These are phyloP conservation scores for Turritopsis dohrnii DNA, from an alignment of 30 jellyfish, hydroid and myxozoan genomes.

Conservation along the genomic window DNA sequence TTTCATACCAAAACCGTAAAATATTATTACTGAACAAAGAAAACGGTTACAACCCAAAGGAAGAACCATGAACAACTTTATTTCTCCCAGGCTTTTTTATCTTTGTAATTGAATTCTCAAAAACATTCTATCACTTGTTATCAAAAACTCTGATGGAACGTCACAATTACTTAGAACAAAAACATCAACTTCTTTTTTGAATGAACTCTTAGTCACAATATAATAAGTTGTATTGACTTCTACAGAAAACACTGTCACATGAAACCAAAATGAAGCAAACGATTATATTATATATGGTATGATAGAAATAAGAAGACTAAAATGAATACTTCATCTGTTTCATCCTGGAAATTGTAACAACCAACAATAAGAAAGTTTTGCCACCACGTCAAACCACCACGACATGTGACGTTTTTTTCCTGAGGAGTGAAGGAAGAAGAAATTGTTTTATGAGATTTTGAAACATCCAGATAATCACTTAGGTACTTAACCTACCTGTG, in stretches of 20 bases:
- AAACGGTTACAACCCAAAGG: too few relatives aligned
- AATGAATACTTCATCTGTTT: conserved; percentile 55
- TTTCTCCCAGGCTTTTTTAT: too few relatives aligned
- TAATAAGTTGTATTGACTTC: background rate
- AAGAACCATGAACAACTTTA: too few relatives aligned
- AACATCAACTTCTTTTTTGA: background rate
- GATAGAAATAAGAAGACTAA: background rate
- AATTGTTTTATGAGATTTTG: too few relatives aligned
- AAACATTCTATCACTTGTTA: too few relatives aligned
- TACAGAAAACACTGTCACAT: background rate
- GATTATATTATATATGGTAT: too few relatives aligned
- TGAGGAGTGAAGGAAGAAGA: conserved; percentile 18
- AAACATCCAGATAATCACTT: background rate
- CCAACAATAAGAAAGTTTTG: conserved; percentile 66
- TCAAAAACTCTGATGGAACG: too few relatives aligned
- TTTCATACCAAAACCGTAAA: too few relatives aligned
- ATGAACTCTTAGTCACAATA: background rate
- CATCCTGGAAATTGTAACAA: conserved; percentile 55
- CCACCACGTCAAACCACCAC: conserved; percentile 91
- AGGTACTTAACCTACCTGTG: conserved; percentile 51
- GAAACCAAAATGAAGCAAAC: too few relatives aligned
- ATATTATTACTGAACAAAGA: too few relatives aligned
- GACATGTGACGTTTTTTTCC: conserved; percentile 78
- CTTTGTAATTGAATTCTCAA: too few relatives aligned
- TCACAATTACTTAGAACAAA: too few relatives aligned